phyloP scores from a whole-genome alignment of 2,797 vertebrate species.

The Podarcis lilfordi region DNA sequence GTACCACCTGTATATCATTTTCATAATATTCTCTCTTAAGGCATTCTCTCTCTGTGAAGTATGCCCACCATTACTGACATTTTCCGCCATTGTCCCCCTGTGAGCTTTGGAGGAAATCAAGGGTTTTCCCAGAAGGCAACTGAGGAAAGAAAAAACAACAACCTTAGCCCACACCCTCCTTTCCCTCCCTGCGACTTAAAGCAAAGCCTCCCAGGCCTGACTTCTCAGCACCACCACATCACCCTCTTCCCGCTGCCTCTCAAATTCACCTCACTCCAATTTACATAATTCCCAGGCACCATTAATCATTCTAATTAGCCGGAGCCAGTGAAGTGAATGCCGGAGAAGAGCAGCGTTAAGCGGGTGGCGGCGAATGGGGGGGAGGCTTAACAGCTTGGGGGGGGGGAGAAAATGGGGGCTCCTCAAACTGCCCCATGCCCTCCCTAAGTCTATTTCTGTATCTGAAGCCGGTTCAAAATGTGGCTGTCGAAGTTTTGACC shows the following conservation, averaged over 20 bases:
- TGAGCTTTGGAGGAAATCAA: not conserved
- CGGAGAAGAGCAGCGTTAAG: not conserved
- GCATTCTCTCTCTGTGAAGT: not conserved
- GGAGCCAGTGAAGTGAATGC: constrained; percentile 11
- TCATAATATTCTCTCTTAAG: no score
- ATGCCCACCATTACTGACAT: not conserved
- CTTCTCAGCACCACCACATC: not conserved
- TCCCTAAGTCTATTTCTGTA: no score
- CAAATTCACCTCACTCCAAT: constrained; percentile 16
- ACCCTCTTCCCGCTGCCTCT: constrained; percentile 10
- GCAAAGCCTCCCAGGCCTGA: not conserved
- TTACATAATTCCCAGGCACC: constrained; percentile 32
- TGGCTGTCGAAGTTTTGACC: no score
- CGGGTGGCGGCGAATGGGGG: no score
- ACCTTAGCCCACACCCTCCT: not conserved
- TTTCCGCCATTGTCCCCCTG: not conserved
- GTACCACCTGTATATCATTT: no score
- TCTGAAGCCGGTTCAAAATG: not conserved
- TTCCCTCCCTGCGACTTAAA: not conserved
- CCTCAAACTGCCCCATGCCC: not conserved
- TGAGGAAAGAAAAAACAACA: no score
- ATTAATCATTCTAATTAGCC: constrained; percentile 35
- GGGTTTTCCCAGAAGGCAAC: not conserved
- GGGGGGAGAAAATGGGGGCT: not conserved
- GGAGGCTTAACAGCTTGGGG: not conserved